phyloP scores from a whole-genome alignment of 2,888 invertebrate species.

The Lasioglossum zephyrum region DNA sequence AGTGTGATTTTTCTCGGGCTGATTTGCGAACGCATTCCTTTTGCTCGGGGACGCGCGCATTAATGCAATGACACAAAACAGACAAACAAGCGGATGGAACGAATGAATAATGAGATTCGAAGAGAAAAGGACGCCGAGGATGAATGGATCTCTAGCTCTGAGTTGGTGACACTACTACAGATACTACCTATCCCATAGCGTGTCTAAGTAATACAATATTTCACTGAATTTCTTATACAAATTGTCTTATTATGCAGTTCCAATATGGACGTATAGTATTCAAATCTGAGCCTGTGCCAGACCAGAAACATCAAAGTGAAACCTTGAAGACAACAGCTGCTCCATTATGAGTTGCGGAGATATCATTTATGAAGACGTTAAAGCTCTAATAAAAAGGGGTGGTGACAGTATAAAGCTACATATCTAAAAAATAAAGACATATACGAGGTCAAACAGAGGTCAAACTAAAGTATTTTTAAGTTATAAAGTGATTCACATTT shows the following conservation, averaged over 20 bases:
- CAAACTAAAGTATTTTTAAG: too few species aligned
- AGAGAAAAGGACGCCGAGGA: background rate
- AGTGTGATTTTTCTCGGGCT: conserved; percentile 40
- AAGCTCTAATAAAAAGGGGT: too few species aligned
- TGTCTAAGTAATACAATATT: background rate
- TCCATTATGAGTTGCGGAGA: background rate
- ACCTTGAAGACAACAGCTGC: background rate
- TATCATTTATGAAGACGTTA: too few species aligned
- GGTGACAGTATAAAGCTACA: too few species aligned
- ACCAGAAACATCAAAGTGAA: background rate
- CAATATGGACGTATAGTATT: background rate
- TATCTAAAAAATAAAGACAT: too few species aligned
- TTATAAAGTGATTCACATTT: too few species aligned
- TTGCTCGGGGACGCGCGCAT: background rate
- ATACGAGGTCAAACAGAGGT: too few species aligned
- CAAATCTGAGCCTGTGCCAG: background rate
- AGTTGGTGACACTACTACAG: background rate
- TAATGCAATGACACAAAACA: conserved; percentile 20
- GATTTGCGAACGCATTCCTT: conserved; percentile 43
- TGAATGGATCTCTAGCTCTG: background rate
- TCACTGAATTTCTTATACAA: background rate
- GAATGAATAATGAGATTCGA: conserved; percentile 18
- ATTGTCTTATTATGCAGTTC: conserved; percentile 2
- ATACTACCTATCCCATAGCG: background rate
- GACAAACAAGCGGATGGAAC: background rate